Evolutionary conservation across 1,140 invertebrate genomes (phyloP), one percentile per base, ranked within the genome.

Genomic region (Drosophila punjabiensis): DNA sequence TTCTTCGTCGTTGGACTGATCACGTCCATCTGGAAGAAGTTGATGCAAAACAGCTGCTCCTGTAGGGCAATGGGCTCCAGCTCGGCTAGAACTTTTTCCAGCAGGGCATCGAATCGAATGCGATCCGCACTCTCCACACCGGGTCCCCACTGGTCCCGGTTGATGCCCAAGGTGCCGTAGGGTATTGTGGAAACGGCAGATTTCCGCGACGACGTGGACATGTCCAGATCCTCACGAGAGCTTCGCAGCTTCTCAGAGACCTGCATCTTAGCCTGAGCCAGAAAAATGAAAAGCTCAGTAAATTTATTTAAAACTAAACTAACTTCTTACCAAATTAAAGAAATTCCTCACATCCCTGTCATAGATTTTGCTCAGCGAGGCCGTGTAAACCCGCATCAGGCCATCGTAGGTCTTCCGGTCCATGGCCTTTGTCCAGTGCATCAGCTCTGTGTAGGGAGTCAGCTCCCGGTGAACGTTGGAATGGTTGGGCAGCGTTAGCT

Each of bases 11-110:
- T 94, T 10, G 94, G 94, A 90, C 93, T 94, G 37, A 94, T 79
- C 53, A 94, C 95, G 90, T 98, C 96, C 50, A 99, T 94, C 92
- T 98, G 97, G 90, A 99, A 98, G 94, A 99, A 99, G 37, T 96
- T 95, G 13, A 98, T 96, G 93, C 98, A 99, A 94, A 99, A 99
- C 76, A 98, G 96, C 94, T 99, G 98, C 93, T 99, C 99, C 24
- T 96, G 96, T 43, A 99, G 94, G 93, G 98, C 99, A 69, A 98
- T 96, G 30, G 97, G 97, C 92, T 99, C 98, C 55, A 99, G 94
- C 89, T 98, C 96, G 50, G 96, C 96, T 10, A 99, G 93, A 20
- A 98, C 93, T 52, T 92, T 93, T 70, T 94, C 93, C 47, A 94
- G 53, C 59, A 94, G 67, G 0, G 93, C 82, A 81, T 94, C 93